Percentiles rank a stretch among this genome's conserved stretches.
Conservation (phyloP, 2,888 invertebrate species). For the Periphyllus acericola region DNA sequence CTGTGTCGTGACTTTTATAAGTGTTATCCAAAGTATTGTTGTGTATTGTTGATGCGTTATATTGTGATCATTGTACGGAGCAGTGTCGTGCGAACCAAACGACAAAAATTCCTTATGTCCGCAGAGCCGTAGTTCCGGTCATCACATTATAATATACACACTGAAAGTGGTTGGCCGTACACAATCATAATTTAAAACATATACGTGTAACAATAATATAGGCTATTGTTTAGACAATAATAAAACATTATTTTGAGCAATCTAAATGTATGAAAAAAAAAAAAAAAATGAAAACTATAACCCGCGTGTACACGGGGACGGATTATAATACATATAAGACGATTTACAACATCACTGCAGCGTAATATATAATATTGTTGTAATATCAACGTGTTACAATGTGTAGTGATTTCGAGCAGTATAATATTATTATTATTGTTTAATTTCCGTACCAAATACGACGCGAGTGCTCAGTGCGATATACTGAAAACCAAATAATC, state of each 20-base stretch:
- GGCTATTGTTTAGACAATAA: constrained; percentile 46
- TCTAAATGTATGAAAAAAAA: constrained; percentile 14
- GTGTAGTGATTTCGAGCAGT: no score
- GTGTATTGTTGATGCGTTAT: not conserved
- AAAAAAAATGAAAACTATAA: not conserved
- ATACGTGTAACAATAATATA: constrained; percentile 44
- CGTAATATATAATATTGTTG: not conserved
- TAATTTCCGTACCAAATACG: not conserved
- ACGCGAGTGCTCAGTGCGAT: constrained; percentile 14
- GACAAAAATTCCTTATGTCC: constrained; percentile 56
- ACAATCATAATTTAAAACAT: constrained; percentile 37
- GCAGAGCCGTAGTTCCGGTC: constrained; percentile 58
- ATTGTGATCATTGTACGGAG: constrained; percentile 23
- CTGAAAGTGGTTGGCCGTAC: constrained; percentile 29
- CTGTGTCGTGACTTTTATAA: not conserved
- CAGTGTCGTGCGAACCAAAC: constrained; percentile 57
- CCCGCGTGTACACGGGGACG: not conserved
- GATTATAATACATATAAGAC: not conserved
- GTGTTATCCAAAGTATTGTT: not conserved
- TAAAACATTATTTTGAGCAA: constrained; percentile 30
- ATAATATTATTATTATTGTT: not conserved
- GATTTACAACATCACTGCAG: not conserved
- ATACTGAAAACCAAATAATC: not conserved
- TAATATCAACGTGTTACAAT: no score
- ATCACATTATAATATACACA: constrained; percentile 28